Base-by-base conservation (phyloP, 1,140 invertebrate genomes). In the Ceratosolen solmsi region DNA sequence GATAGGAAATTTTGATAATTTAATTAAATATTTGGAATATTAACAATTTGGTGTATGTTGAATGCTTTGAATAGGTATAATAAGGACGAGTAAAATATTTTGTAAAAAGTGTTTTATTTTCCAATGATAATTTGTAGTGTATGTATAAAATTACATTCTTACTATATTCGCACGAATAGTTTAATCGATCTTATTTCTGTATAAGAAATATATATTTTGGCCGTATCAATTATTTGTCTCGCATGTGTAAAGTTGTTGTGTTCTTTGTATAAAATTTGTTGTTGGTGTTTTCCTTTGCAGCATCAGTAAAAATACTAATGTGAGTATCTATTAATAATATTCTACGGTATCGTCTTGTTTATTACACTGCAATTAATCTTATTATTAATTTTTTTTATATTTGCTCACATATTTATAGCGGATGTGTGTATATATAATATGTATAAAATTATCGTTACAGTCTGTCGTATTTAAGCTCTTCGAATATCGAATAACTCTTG, bases 101-200 rank as follows among this genome's bases (percentile, higher is more conserved):
- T 84, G 80, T 87, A 89, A 88, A 89, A 89, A 87, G 80, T 83
- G 83, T 83, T 88, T 89, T 88, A 88, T 89, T 89, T 86, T 85
- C 74, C 84, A 87, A 83, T 87, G 82, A 89, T 87, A 87, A 86
- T 87, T 88, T 81, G 85, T 88, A 85, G 84, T 83, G 75, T 88
- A 88, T 86, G 88, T 89, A 89, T 89, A 89, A 89, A 89, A 88
- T 84, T 89, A 89, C 86, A 82, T 63, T 88, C 85, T 89, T 88
- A 87, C 84, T 80, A 80, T 83, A 84, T 88, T 85, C 80, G 71
- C 38, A 78, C 77, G 84, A 85, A 85, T 85, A 88, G 81, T 79
- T 83, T 85, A 87, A 79, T 85, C 73, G 30, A 76, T 74, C 46
- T 81, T 58, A 58, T 76, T 82, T 84, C 85, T 85, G 76, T 25